Percentiles rank a stretch among this genome's conserved stretches.
Evolutionary conservation across 1,140 invertebrate species (phyloP).

Genomic region (Coelopa frigida): DNA sequence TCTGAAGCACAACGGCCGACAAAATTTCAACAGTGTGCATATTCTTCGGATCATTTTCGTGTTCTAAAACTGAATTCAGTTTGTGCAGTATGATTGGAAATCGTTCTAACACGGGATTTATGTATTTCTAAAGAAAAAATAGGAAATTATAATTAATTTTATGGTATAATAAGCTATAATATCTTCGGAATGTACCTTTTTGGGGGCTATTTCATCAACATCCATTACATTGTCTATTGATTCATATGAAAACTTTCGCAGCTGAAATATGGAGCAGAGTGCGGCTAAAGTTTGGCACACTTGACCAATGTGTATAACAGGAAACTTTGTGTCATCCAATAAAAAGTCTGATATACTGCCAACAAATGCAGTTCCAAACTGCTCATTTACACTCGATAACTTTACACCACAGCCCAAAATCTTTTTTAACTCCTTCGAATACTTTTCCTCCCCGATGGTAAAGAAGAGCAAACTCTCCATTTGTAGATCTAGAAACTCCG

Average conservation of each 20-base stretch:
- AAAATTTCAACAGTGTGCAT: slow-evolving; percentile 37
- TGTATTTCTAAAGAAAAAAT: slow-evolving; percentile 15
- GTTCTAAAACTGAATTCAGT: slow-evolving; percentile 29
- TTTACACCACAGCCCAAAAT: slow-evolving; percentile 35
- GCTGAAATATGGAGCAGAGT: slow-evolving; percentile 39
- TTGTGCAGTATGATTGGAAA: slow-evolving; percentile 37
- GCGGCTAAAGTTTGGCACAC: slow-evolving; percentile 39
- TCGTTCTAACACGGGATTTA: slow-evolving; percentile 33
- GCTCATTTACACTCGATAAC: slow-evolving; percentile 27
- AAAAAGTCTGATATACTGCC: slow-evolving; percentile 33
- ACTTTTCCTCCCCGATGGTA: slow-evolving; percentile 29
- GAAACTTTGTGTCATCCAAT: slow-evolving; percentile 33
- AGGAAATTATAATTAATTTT: neutral
- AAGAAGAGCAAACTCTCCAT: slow-evolving; percentile 39
- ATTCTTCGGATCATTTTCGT: slow-evolving; percentile 18
- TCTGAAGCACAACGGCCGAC: slow-evolving; percentile 62
- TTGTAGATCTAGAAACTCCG: slow-evolving; percentile 40
- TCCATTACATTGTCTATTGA: slow-evolving; percentile 11
- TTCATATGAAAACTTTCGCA: slow-evolving; percentile 29
- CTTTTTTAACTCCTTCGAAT: slow-evolving; percentile 24
- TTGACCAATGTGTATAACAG: slow-evolving; percentile 26
- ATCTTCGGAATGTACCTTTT: too few species aligned
- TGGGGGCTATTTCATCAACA: neutral
- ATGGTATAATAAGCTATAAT: too few species aligned
- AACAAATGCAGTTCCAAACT: slow-evolving; percentile 34